A percentile compares a stretch with the other conserved stretches of the same genome.
Conservation (phyloP, 2,888 invertebrate genomes). For the Cataglyphis rosenhaueri region DNA sequence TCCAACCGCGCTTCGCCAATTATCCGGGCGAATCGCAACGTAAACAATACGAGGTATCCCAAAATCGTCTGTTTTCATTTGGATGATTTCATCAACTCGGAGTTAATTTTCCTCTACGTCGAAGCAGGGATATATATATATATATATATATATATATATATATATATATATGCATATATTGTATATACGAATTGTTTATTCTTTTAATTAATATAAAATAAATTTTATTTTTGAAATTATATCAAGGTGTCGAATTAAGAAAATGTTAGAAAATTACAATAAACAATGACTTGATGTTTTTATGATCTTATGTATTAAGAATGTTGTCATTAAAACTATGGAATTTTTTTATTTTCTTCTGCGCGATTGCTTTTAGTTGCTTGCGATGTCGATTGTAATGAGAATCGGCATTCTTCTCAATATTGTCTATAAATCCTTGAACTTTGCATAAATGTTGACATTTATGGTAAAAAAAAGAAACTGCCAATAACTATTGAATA, state of each 20-base stretch:
- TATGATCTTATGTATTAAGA: not conserved
- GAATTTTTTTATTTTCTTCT: not conserved
- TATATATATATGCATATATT: not conserved
- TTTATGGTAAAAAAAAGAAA: not conserved
- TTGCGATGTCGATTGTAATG: not conserved
- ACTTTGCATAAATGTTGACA: not conserved
- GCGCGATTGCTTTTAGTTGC: not conserved
- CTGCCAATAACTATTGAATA: not conserved
- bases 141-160: not conserved
- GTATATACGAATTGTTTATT: not conserved
- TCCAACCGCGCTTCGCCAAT: conserved; percentile 44
- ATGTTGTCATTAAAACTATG: not conserved
- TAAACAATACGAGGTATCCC: conserved; percentile 20
- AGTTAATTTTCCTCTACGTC: not conserved
- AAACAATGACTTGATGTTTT: too few relatives aligned
- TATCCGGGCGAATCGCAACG: conserved; percentile 38
- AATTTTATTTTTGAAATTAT: conserved; percentile 15
- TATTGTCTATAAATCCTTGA: not conserved
- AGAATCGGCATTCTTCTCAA: not conserved
- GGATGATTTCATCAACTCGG: not conserved
- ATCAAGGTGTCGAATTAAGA: too few relatives aligned
- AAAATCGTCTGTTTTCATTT: not conserved
- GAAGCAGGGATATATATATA: not conserved
- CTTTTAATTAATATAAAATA: not conserved
- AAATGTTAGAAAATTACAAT: too few relatives aligned